Evolutionary conservation across 2,888 invertebrate genomes (phyloP).

Genomic region (Idaea straminata): DNA sequence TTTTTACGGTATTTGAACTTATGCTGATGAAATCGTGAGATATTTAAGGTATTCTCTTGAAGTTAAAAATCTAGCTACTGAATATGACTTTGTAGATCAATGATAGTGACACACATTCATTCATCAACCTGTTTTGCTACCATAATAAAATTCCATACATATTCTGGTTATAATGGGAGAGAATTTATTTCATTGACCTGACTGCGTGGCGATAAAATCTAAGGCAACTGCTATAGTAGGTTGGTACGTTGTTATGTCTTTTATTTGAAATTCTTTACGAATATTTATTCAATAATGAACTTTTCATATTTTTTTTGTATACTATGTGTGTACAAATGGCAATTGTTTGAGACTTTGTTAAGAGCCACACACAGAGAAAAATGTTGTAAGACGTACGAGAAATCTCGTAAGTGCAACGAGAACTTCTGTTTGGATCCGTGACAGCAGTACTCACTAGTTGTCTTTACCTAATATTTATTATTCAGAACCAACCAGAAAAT

Average conservation of each 20-base stretch:
- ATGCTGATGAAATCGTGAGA: no score
- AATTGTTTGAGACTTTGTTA: constrained; percentile 2
- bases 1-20: no score
- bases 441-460: no score
- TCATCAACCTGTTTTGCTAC: neutral
- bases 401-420: no score
- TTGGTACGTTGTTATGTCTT: neutral
- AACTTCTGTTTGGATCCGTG: no score
- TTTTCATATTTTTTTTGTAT: neutral
- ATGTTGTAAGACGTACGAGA: no score
- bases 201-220: neutral
- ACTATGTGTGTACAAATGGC: neutral
- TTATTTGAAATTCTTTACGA: neutral
- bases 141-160: neutral
- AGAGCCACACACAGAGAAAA: no score
- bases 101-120: neutral
- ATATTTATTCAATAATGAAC: neutral
- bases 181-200: constrained; percentile 1
- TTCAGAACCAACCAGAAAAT: no score
- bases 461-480: no score
- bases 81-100: no score
- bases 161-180: neutral
- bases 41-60: no score
- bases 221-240: neutral
- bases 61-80: no score